Base-by-base conservation (phyloP, 1,140 invertebrate genomes). In the Papilio polytes region DNA sequence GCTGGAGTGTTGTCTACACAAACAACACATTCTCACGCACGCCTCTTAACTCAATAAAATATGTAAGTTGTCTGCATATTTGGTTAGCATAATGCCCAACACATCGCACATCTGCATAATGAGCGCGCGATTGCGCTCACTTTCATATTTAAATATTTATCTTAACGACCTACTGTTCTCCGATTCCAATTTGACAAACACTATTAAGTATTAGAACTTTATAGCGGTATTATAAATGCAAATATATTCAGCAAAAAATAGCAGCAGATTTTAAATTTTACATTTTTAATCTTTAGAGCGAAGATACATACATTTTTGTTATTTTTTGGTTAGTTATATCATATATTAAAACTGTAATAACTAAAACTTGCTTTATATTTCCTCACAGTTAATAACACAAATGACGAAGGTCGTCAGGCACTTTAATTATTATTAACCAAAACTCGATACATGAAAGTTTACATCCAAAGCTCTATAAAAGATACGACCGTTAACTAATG, bases 401-500 rank as follows among this genome's bases (percentile, higher is more conserved):
- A 7, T 41, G 36, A 20, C 63, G 12, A 6, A 15, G 26, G 63
- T 4, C 26, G 20, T 26, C 9, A 22, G 13, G n/a, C 48, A 74
- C 41, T 46, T 74, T 51, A 74, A 74, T 51, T 74, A 26, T 74
- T 31, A 51, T 74, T 53, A 74, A 53, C 41, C 44, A 74, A 74
- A 74, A 46, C 48, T 15, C 74, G 44, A 26, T 74, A 74, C 74
- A 74, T 51, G 46, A 46, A 74, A 74, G 74, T 74, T 74, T 74
- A 74, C 46, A 46, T 74, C 46, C n/a, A 12, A 46, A 22, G n/a
- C 48, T 26, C 74, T 51, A 74, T 74, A 74, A 74, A 74, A 74
- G 74, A 74, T 74, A 74, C 48, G 74, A 48, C 46, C 74, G 74
- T 74, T 74, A 51, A 51, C 44, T 74, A 48, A 74, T 74, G 44